Evolutionary conservation across 2,113 vertebrate species (phyloP).

Genomic region (Lathamus discolor): DNA sequence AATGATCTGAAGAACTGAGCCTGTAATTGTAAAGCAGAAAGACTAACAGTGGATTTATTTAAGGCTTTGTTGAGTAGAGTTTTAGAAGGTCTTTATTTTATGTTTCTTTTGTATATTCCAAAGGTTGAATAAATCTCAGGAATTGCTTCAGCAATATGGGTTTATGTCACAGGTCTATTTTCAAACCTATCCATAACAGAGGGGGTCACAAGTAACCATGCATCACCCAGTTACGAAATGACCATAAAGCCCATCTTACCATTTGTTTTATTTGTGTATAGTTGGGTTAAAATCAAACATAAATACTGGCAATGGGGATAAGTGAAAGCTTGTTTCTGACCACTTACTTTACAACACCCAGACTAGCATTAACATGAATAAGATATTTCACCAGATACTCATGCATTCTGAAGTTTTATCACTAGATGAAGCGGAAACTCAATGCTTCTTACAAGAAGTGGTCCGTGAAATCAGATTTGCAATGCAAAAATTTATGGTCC

Average conservation of each 20-base stretch:
- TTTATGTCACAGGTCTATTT: conserved; percentile 16
- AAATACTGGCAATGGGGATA: background rate
- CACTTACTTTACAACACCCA: background rate
- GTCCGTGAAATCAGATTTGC: conserved; percentile 66
- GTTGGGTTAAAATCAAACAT: background rate
- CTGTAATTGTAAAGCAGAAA: background rate
- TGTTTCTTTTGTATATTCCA: background rate
- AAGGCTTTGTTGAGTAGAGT: background rate
- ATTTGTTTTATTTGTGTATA: conserved; percentile 12
- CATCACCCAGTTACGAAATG: background rate
- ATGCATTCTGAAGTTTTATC: conserved; percentile 54
- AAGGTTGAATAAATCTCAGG: conserved; percentile 27
- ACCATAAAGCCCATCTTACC: background rate
- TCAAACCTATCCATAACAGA: conserved; percentile 3
- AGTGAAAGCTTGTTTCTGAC: background rate
- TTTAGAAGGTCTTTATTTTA: background rate
- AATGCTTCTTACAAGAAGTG: conserved; percentile 56
- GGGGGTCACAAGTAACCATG: background rate
- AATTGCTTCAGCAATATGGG: background rate
- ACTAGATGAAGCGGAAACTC: conserved; percentile 43
- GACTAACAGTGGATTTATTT: background rate
- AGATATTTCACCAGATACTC: conserved; percentile 46
- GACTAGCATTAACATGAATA: conserved; percentile 42
- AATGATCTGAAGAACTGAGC: background rate
- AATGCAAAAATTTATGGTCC: conserved; percentile 52